Base-by-base conservation (phyloP, 2,113 vertebrate genomes). In the Amia ocellicauda region DNA sequence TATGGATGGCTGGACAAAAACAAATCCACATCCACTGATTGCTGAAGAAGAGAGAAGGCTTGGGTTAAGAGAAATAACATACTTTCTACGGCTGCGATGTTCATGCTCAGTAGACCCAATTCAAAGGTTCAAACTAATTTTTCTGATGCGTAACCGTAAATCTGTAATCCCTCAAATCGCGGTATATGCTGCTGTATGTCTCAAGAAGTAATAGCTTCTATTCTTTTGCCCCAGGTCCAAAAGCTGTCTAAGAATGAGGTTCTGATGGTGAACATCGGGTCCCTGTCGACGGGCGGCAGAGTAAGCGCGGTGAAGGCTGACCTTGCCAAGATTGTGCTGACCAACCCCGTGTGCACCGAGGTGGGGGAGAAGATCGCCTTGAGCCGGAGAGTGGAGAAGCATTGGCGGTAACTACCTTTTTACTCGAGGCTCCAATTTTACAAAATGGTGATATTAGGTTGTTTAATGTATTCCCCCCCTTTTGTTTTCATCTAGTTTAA, bases 181-280 rank as follows among this genome's bases (percentile, higher is more conserved):
- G n/a, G n/a, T n/a, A n/a, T n/a, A n/a, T n/a, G n/a, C n/a, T n/a
- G n/a, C n/a, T n/a, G n/a, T n/a, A n/a, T n/a, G n/a, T n/a, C n/a
- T n/a, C n/a, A n/a, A n/a, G n/a, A n/a, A n/a, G n/a, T n/a, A n/a
- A n/a, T n/a, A n/a, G n/a, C 16, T 4, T 17, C 20, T 16, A 7
- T 16, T 16, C 16, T 61, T 8, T 77, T 22, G 77, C 49, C 50
- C 60, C 80, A 99, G 97, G 97, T 99, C 75, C 97, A 99, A 91
- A 99, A 99, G 71, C 75, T 98, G 64, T 97, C 95, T 0, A 98
- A 98, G 88, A 98, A 98, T 70, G 97, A 99, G 86, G 96, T 99
- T 63, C 79, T 99, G 78, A 99, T 99, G 97, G 96, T 99, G 54
- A 99, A 99, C 83, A 99, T 98, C 77, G 97, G 96, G 71, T 98